These are phyloP conservation scores for Gadopsis marmoratus DNA, from an alignment of 2,797 vertebrate species.

Conservation along the genomic window DNA sequence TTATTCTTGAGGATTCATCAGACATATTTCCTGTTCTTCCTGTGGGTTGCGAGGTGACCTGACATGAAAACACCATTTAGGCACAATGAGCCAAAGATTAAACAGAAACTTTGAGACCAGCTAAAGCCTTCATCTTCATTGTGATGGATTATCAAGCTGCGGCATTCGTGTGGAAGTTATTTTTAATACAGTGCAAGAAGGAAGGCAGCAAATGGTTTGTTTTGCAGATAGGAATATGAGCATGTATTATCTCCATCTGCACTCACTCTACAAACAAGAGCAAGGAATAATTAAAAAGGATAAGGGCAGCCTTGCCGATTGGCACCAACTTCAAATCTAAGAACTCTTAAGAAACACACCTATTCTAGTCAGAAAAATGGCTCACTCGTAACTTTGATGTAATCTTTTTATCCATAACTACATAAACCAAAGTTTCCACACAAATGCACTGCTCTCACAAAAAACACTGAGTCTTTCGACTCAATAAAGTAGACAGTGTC, in stretches of 20 bases:
- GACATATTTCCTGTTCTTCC: conserved; percentile 20
- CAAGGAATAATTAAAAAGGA: conserved; percentile 29
- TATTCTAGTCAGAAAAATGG: background rate
- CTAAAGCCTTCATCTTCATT: conserved; percentile 49
- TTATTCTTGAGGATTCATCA: conserved; percentile 28
- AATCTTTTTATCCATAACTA: conserved; percentile 21
- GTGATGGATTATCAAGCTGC: conserved; percentile 44
- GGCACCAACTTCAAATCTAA: conserved; percentile 1
- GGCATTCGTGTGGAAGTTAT: conserved; percentile 5
- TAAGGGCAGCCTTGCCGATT: background rate
- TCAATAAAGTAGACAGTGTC: conserved; percentile 22
- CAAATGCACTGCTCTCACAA: conserved; percentile 9
- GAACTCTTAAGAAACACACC: background rate
- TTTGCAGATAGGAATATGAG: conserved; percentile 38
- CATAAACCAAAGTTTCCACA: conserved; percentile 9
- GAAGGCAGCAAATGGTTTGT: conserved; percentile 41
- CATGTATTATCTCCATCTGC: conserved; percentile 43
- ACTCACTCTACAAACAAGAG: conserved; percentile 36
- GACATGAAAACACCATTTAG: conserved; percentile 38
- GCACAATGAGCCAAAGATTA: conserved; percentile 24
- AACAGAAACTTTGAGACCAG: conserved; percentile 35
- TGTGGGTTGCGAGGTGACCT: conserved; percentile 28
- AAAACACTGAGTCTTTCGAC: conserved; percentile 37
- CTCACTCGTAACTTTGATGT: background rate
- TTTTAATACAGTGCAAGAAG: conserved; percentile 24